Base-by-base conservation (phyloP, 2,113 vertebrate species). In the Brachypteracias leptosomus region DNA sequence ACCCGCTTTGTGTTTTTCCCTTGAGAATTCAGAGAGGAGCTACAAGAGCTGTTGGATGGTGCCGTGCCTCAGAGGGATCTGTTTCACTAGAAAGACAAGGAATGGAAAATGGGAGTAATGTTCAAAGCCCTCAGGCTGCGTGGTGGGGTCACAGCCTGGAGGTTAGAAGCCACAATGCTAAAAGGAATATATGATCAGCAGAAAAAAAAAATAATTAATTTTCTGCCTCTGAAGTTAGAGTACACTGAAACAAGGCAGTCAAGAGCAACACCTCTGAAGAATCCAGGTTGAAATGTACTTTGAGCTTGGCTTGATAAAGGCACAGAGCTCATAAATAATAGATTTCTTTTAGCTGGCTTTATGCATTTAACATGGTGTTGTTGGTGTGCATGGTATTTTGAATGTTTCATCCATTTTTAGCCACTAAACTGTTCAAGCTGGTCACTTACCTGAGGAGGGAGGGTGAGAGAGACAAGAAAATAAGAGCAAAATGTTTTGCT, bases 321-420 rank as follows among this genome's bases (percentile, higher is more conserved):
- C 82, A 88, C 79, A 76, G 55, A 94, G 85, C 89, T 95, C 72
- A 91, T 97, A 94, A 97, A 97, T 97, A 97, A 97, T 97, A 76
- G 40, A 97, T 96, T 96, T 94, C 26, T 96, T 80, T 94, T 96
- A 88, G 93, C 78, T 85, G 82, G 63, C 63, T 95, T 89, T 94
- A 78, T 93, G 74, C 74, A 94, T 97, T 96, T 96, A 94, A 94
- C 91, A 92, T 76, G 70, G 67, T 88, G 63, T 4, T 95, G 87
- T 31, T 95, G 91, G 35, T 75, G 68, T 84, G 76, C 18, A 1
- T 84, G 70, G 36, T 94, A 83, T 94, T 95, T 89, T 29, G 35
- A 92, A 90, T 85, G 52, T 94, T 94, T 93, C 66, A 85, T 84
- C 87, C 66, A 18, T 88, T 96, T 96, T 95, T 88, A 94, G 93